These are phyloP conservation scores for Heliocidaris tuberculata DNA, from an alignment of 35 echinoderm and acorn worm species.

Conservation along the genomic window DNA sequence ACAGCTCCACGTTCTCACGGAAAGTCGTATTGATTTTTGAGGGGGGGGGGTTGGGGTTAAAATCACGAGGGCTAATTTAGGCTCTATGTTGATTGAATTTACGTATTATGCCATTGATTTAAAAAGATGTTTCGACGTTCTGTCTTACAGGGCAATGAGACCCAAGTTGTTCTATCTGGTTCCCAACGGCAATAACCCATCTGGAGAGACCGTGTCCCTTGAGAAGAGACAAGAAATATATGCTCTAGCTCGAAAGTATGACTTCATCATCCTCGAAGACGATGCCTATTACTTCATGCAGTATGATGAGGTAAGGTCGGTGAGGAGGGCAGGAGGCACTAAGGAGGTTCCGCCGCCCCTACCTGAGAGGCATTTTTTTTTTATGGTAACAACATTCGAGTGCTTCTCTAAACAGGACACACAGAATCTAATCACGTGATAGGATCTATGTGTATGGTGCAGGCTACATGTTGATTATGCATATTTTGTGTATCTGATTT, in stretches of 20 bases:
- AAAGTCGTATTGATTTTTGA: too few relatives aligned
- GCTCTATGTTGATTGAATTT: too few relatives aligned
- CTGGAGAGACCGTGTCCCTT: conserved; percentile 55
- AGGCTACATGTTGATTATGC: too few relatives aligned
- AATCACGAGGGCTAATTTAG: too few relatives aligned
- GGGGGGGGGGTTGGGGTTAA: too few relatives aligned
- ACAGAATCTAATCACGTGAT: too few relatives aligned
- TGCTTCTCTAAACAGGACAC: too few relatives aligned
- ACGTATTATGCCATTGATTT: too few relatives aligned
- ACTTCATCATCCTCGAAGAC: conserved; percentile 76
- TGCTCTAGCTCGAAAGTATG: conserved; percentile 59
- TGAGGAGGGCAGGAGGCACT: background rate
- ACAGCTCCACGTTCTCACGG: too few relatives aligned
- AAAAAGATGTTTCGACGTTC: background rate
- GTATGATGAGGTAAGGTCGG: conserved; percentile 60
- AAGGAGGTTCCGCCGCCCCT: background rate
- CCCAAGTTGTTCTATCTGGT: conserved; percentile 61
- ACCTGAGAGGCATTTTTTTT: background rate
- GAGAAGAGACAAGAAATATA: conserved; percentile 65
- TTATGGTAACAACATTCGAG: too few relatives aligned
- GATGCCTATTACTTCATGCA: conserved; percentile 71
- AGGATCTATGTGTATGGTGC: too few relatives aligned
- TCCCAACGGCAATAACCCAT: conserved; percentile 72
- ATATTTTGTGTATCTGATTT: too few relatives aligned
- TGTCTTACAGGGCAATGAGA: conserved; percentile 46